phyloP scores from a whole-genome alignment of 92 coral and sea anemone genomes.

The Porites rus region DNA sequence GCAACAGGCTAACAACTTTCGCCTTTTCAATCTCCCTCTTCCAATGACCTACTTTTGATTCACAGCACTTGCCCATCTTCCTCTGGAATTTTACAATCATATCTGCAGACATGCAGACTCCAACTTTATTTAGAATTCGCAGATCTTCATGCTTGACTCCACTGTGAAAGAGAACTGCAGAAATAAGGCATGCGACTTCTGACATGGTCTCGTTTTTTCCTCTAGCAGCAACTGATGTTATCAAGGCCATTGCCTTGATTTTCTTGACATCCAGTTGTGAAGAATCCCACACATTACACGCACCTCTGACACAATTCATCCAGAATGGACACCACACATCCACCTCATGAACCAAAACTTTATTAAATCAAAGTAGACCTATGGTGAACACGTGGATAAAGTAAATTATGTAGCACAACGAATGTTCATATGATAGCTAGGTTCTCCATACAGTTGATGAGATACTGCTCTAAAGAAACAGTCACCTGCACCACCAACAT shows the following conservation, averaged over 20 bases:
- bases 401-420: too few relatives aligned
- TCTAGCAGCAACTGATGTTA: slow-evolving; percentile 53
- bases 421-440: too few relatives aligned
- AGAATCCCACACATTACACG: slow-evolving; percentile 32
- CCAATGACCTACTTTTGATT: slow-evolving; percentile 55
- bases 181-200: slow-evolving; percentile 50
- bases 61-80: slow-evolving; percentile 60
- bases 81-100: slow-evolving; percentile 43
- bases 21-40: slow-evolving; percentile 57
- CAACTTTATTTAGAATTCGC: slow-evolving; percentile 52
- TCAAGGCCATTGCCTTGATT: slow-evolving; percentile 62
- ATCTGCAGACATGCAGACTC: slow-evolving; percentile 60
- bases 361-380: too few relatives aligned
- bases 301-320: slow-evolving; percentile 52
- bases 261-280: slow-evolving; percentile 30
- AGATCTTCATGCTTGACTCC: slow-evolving; percentile 64
- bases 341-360: slow-evolving; percentile 57
- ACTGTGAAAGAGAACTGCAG: slow-evolving; percentile 56
- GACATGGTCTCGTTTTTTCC: slow-evolving; percentile 70
- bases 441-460: too few relatives aligned
- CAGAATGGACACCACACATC: slow-evolving; percentile 58
- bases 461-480: too few relatives aligned
- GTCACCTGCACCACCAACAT: too few relatives aligned
- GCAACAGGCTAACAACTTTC: slow-evolving; percentile 24
- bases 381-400: too few relatives aligned